These are phyloP conservation scores for Potamarius usumacintae DNA, from an alignment of 2,113 vertebrate species.

Conservation along the genomic window DNA sequence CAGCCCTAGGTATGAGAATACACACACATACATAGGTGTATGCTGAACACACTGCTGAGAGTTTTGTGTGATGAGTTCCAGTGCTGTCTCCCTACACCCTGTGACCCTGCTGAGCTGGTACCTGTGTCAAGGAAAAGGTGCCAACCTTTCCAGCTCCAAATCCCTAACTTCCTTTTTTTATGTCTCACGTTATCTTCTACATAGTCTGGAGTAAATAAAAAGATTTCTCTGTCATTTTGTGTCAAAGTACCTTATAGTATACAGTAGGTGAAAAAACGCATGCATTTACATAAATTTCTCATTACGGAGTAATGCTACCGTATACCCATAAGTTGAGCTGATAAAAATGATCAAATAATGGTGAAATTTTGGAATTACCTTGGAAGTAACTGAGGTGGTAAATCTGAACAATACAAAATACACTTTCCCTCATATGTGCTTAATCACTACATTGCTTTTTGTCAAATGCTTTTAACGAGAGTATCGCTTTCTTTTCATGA, in stretches of 20 bases:
- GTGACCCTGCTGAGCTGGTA: conserved; percentile 10
- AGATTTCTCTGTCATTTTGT: background rate
- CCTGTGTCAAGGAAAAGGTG: background rate
- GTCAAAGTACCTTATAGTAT: background rate
- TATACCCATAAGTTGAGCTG: background rate
- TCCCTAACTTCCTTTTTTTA: background rate
- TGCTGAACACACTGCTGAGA: background rate
- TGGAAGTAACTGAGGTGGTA: background rate
- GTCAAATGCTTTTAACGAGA: background rate
- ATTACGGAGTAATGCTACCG: background rate
- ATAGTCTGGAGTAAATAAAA: background rate
- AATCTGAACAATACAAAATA: background rate
- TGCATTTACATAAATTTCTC: background rate
- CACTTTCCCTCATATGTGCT: background rate
- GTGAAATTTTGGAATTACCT: background rate
- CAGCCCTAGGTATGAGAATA: background rate
- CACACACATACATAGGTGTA: background rate
- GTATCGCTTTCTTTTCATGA: background rate
- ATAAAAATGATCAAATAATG: background rate
- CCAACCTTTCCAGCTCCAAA: background rate
- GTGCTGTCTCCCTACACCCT: background rate
- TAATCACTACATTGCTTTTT: background rate
- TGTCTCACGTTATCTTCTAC: background rate
- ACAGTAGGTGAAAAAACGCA: background rate
- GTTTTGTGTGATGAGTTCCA: background rate